phyloP scores from a whole-genome alignment of 1,140 invertebrate genomes.

The Penaeus indicus region DNA sequence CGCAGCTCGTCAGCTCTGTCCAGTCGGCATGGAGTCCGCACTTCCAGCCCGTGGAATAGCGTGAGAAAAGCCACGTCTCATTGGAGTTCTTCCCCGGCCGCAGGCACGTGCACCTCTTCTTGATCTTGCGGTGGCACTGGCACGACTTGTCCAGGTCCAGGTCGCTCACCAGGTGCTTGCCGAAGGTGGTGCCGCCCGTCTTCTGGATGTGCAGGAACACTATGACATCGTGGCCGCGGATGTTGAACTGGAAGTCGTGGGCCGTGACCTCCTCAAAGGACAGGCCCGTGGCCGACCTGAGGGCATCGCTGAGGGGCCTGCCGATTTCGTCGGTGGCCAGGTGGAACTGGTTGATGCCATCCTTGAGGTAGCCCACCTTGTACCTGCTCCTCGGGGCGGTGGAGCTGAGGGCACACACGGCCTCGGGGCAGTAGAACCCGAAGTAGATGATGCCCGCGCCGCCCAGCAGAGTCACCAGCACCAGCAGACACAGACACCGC shows the following conservation, averaged over 20 bases:
- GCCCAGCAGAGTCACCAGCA: constrained; percentile 53
- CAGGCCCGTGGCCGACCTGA: constrained; percentile 73
- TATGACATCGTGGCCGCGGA: constrained; percentile 88
- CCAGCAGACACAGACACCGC: constrained; percentile 60
- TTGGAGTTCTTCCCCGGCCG: constrained; percentile 82
- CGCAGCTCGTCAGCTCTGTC: constrained; percentile 94
- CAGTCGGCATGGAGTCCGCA: constrained; percentile 99
- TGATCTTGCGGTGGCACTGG: constrained; percentile 82
- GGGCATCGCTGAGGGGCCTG: constrained; percentile 69
- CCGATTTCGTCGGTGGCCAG: constrained; percentile 69
- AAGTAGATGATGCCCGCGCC: constrained; percentile 87
- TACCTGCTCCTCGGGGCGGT: constrained; percentile 70
- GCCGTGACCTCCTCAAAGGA: constrained; percentile 87
- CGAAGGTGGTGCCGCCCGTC: constrained; percentile 94
- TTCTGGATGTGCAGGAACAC: constrained; percentile 99
- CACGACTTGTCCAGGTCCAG: constrained; percentile 90
- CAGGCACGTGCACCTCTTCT: constrained; percentile 93
- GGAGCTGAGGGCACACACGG: constrained; percentile 83
- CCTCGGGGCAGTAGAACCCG: constrained; percentile 89
- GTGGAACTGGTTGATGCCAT: constrained; percentile 69
- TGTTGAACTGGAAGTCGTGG: constrained; percentile 88
- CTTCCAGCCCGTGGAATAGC: constrained; percentile 98
- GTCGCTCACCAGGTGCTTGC: constrained; percentile 93
- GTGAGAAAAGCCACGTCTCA: constrained; percentile 97
- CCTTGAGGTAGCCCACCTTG: constrained; percentile 67